phyloP scores from a whole-genome alignment of 2,797 vertebrate species.

The Gallirallus australis region DNA sequence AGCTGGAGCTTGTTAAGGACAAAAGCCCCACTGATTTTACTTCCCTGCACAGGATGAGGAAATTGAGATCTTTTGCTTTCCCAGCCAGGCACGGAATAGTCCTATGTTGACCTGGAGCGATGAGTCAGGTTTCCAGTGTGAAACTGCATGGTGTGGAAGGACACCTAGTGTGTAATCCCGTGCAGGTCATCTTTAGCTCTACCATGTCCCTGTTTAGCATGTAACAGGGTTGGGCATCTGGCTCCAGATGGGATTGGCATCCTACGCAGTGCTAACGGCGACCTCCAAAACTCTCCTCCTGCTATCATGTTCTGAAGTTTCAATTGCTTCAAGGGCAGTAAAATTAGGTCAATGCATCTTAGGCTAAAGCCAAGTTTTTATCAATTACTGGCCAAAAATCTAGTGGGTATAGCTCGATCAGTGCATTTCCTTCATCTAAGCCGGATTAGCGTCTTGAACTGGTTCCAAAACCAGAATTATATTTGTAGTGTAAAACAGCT shows the following conservation, averaged over 20 bases:
- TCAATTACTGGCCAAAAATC: neutral
- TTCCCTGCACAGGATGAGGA: constrained; percentile 10
- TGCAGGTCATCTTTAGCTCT: neutral
- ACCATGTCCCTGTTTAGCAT: neutral
- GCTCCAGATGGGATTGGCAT: neutral
- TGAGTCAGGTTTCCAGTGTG: neutral
- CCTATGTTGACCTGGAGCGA: neutral
- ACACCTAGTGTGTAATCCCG: neutral
- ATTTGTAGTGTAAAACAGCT: constrained; percentile 33
- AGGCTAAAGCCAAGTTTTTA: neutral
- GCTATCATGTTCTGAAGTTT: neutral
- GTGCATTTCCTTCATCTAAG: constrained; percentile 6
- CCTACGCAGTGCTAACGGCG: neutral
- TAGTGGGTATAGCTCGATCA: neutral
- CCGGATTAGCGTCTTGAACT: constrained; percentile 36
- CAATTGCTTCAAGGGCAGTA: neutral
- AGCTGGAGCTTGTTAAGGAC: neutral
- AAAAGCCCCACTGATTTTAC: neutral
- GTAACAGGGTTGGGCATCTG: neutral
- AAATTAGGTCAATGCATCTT: neutral
- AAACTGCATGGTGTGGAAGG: neutral
- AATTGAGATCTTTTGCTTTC: neutral
- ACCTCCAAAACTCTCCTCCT: neutral
- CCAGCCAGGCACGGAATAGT: neutral
- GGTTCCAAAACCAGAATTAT: constrained; percentile 16